Conservation (phyloP, 2,113 vertebrate species). For the Triplophysa rosa region DNA sequence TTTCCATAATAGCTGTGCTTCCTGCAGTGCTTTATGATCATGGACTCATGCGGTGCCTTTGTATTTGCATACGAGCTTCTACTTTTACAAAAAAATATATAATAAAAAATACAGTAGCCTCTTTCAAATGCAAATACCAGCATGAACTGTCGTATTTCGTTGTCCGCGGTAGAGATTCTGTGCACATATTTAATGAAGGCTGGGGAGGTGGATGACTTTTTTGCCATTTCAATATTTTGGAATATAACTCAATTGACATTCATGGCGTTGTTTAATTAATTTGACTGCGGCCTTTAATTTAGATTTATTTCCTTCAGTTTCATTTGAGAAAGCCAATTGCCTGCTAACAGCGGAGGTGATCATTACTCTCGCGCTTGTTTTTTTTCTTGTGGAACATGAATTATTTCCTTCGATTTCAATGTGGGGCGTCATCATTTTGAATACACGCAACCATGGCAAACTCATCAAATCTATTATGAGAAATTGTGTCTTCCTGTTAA, state of each 20-base stretch:
- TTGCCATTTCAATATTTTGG: not conserved
- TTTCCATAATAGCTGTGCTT: not conserved
- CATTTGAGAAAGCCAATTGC: not conserved
- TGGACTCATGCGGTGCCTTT: not conserved
- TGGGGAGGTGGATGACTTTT: not conserved
- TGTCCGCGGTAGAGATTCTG: not conserved
- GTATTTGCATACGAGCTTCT: slow-evolving; percentile 9
- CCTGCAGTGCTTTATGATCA: not conserved
- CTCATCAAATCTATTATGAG: not conserved
- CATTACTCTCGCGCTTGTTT: not conserved
- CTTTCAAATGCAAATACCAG: too few relatives aligned
- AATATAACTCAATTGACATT: not conserved
- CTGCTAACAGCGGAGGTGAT: not conserved
- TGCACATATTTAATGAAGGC: not conserved
- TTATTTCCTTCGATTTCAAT: not conserved
- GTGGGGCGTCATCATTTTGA: not conserved
- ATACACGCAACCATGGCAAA: not conserved
- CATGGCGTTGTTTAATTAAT: slow-evolving; percentile 1
- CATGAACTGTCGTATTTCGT: too few relatives aligned
- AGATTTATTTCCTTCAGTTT: not conserved
- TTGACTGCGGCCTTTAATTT: slow-evolving; percentile 9
- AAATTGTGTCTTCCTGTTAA: not conserved
- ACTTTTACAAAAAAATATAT: not conserved
- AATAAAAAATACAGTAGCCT: too few relatives aligned
- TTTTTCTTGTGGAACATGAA: not conserved